phyloP scores from a whole-genome alignment of 2,797 vertebrate genomes.

The Lophius americanus region DNA sequence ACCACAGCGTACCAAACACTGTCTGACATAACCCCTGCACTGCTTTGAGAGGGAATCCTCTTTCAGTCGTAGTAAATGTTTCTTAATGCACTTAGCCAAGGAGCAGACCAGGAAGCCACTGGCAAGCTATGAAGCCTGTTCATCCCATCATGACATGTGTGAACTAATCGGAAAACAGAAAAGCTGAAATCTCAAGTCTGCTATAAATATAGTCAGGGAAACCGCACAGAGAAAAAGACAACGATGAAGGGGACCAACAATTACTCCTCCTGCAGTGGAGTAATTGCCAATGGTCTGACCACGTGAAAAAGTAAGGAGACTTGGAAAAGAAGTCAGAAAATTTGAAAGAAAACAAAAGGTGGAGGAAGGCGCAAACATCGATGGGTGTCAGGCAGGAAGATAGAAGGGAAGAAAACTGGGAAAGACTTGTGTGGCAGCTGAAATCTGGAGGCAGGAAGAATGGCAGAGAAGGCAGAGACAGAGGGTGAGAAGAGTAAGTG shows the following conservation, averaged over 20 bases:
- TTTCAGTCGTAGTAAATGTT: slow-evolving; percentile 35
- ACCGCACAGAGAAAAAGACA: neutral
- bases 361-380: slow-evolving; percentile 8
- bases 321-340: neutral
- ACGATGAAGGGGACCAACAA: neutral
- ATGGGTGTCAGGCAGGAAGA: slow-evolving; percentile 23
- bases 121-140: slow-evolving; percentile 1
- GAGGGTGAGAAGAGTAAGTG: slow-evolving; percentile 50
- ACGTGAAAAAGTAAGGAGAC: slow-evolving; percentile 1
- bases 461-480: slow-evolving; percentile 30
- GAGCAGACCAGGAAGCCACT: neutral
- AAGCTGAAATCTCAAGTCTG: neutral
- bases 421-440: slow-evolving; percentile 40
- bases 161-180: neutral
- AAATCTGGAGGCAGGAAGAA: slow-evolving; percentile 34
- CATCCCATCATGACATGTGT: slow-evolving; percentile 1
- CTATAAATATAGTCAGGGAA: neutral
- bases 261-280: no score
- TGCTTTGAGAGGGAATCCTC: slow-evolving; percentile 33
- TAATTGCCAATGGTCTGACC: no score
- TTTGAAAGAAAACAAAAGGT: slow-evolving; percentile 6
- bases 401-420: slow-evolving; percentile 5
- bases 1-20: slow-evolving; percentile 9
- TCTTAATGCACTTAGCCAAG: slow-evolving; percentile 24
- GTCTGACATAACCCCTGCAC: slow-evolving; percentile 42